Percentiles rank a stretch among this genome's conserved stretches.
These are phyloP conservation scores for Thinocorus orbignyianus DNA, from an alignment of 2,113 vertebrate genomes.

Conservation along the genomic window DNA sequence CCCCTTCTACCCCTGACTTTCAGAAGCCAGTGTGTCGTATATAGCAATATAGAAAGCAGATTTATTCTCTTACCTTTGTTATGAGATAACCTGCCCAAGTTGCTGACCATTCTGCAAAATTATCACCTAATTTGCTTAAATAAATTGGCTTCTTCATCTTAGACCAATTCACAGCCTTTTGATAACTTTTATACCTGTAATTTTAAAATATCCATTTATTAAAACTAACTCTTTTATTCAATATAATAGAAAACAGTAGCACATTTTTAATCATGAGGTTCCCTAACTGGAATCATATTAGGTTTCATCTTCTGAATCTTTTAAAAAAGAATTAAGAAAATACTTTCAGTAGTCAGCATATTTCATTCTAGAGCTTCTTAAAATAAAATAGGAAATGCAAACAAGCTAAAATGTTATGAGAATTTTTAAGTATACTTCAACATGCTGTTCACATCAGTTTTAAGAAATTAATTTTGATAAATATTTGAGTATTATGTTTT, in stretches of 20 bases:
- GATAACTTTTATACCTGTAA: constrained; percentile 95
- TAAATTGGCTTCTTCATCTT: constrained; percentile 96
- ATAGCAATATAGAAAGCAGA: background rate
- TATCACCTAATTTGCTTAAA: constrained; percentile 88
- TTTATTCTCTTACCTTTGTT: constrained; percentile 87
- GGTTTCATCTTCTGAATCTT: background rate
- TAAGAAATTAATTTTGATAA: background rate
- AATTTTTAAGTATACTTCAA: background rate
- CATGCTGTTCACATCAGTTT: background rate
- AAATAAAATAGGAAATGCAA: background rate
- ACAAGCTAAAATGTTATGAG: background rate
- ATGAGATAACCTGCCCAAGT: constrained; percentile 97
- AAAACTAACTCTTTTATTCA: background rate
- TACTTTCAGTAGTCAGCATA: background rate
- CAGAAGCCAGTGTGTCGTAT: background rate
- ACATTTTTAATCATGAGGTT: background rate
- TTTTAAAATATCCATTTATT: constrained; percentile 26
- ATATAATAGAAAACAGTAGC: background rate
- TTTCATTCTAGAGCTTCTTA: background rate
- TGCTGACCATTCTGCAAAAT: constrained; percentile 97
- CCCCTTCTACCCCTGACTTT: background rate
- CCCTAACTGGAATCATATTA: background rate
- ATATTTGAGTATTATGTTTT: background rate
- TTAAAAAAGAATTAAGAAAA: background rate
- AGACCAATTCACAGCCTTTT: constrained; percentile 92